These are phyloP conservation scores for Hylaeus anthracinus DNA, from an alignment of 1,140 invertebrate species.

Conservation along the genomic window DNA sequence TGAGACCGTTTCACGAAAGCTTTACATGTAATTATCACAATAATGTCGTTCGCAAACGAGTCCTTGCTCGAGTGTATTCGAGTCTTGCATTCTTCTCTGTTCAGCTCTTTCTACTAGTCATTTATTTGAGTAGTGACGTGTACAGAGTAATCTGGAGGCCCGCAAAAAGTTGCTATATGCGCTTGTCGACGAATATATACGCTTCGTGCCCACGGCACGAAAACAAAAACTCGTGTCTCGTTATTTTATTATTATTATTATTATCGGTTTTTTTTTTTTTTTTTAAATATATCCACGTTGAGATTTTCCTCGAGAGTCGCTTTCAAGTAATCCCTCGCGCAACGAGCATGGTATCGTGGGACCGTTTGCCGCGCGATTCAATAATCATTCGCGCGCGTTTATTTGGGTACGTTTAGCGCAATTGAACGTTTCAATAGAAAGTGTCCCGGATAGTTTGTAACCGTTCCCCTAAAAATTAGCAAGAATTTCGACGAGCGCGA, in stretches of 20 bases:
- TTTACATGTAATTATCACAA: slow-evolving; percentile 52
- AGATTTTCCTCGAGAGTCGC: slow-evolving; percentile 13
- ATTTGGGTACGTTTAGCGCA: slow-evolving; percentile 24
- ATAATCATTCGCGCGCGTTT: background rate
- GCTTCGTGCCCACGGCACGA: slow-evolving; percentile 13
- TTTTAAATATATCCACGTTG: background rate
- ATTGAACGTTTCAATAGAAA: slow-evolving; percentile 24
- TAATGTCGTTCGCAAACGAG: slow-evolving; percentile 50
- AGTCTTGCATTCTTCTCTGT: slow-evolving; percentile 51
- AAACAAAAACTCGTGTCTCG: background rate
- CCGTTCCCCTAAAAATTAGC: slow-evolving; percentile 28
- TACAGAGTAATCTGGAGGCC: slow-evolving; percentile 63
- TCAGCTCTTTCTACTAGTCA: slow-evolving; percentile 40
- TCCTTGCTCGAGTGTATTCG: slow-evolving; percentile 45
- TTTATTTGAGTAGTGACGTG: slow-evolving; percentile 61
- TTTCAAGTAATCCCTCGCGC: background rate
- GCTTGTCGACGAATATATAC: slow-evolving; percentile 45
- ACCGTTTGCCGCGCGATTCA: background rate
- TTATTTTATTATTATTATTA: background rate
- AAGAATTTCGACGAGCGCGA: slow-evolving; percentile 63
- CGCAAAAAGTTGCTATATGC: slow-evolving; percentile 61
- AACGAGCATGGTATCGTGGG: background rate
- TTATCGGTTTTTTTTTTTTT: background rate
- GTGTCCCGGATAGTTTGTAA: slow-evolving; percentile 25
- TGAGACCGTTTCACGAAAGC: slow-evolving; percentile 44